A percentile compares a stretch with the other conserved stretches of the same genome.
Conservation (phyloP, 2,797 vertebrate species). For the Acrossocheilus fasciatus region DNA sequence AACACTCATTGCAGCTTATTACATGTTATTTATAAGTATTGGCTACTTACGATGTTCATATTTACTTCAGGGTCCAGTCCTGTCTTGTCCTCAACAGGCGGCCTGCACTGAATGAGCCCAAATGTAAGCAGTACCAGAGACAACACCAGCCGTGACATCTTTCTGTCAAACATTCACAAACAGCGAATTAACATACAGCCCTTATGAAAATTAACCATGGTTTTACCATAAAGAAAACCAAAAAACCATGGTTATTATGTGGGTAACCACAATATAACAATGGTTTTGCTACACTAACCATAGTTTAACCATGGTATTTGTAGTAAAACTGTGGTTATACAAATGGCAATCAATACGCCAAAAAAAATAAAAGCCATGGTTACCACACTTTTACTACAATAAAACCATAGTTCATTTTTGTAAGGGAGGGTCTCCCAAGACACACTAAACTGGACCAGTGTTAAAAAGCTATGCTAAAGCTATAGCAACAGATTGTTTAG, state of each 20-base stretch:
- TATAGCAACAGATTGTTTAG: background rate
- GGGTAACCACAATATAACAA: too few species aligned
- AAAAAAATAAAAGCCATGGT: too few species aligned
- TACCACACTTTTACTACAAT: too few species aligned
- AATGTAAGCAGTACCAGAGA: conserved; percentile 52
- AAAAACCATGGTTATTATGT: too few species aligned
- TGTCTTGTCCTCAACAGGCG: background rate
- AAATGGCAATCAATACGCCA: too few species aligned
- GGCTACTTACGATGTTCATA: conserved; percentile 81
- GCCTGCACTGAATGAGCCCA: conserved; percentile 40
- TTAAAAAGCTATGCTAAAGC: background rate
- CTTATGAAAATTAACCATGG: too few species aligned
- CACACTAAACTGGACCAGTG: background rate
- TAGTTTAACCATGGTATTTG: too few species aligned
- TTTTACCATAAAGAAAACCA: too few species aligned
- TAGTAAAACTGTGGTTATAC: too few species aligned
- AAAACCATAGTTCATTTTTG: too few species aligned
- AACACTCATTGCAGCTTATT: background rate
- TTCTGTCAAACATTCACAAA: conserved; percentile 49
- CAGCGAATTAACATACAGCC: background rate
- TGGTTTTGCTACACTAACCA: too few species aligned
- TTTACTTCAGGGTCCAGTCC: conserved; percentile 79
- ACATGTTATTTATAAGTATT: background rate
- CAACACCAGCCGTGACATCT: conserved; percentile 57
- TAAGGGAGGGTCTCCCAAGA: background rate